Percentiles rank a stretch among this genome's conserved stretches.
Conservation (phyloP, 1,140 invertebrate genomes). For the Gonioctena quinquepunctata region DNA sequence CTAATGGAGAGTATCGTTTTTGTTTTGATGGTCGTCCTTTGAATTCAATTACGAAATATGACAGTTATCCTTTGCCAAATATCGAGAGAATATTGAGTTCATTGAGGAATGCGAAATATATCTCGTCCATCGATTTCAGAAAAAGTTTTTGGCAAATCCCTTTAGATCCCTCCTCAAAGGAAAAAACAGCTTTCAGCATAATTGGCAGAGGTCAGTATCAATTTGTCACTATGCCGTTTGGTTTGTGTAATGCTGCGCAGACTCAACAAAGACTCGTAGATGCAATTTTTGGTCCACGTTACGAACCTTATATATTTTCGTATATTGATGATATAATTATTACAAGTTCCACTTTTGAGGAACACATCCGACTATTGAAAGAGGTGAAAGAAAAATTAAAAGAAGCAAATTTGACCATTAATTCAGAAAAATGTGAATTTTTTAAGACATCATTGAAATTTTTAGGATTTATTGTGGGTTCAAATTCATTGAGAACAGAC, state of each 20-base stretch:
- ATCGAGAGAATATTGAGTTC: conserved; percentile 44
- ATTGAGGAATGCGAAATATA: conserved; percentile 41
- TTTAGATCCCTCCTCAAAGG: conserved; percentile 27
- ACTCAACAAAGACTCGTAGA: conserved; percentile 52
- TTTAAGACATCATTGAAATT: conserved; percentile 8
- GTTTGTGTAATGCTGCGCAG: conserved; percentile 38
- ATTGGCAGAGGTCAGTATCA: conserved; percentile 33
- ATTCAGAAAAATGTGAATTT: conserved; percentile 17
- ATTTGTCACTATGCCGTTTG: conserved; percentile 49
- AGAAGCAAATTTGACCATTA: conserved; percentile 2
- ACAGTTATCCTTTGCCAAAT: conserved; percentile 44
- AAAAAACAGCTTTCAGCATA: conserved; percentile 49
- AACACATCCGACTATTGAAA: conserved; percentile 15
- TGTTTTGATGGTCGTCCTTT: conserved; percentile 51
- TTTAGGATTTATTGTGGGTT: conserved; percentile 11
- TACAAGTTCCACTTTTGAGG: conserved; percentile 25
- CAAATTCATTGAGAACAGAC: not conserved
- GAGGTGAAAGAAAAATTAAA: not conserved
- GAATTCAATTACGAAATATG: conserved; percentile 37
- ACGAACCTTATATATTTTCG: conserved; percentile 31
- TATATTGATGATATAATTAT: conserved; percentile 50
- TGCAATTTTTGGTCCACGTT: conserved; percentile 26
- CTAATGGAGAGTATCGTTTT: conserved; percentile 29
- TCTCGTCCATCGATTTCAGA: conserved; percentile 49
- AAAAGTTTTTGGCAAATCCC: conserved; percentile 52